Conservation (phyloP, 1,140 invertebrate species). For the Bombus confusus region DNA sequence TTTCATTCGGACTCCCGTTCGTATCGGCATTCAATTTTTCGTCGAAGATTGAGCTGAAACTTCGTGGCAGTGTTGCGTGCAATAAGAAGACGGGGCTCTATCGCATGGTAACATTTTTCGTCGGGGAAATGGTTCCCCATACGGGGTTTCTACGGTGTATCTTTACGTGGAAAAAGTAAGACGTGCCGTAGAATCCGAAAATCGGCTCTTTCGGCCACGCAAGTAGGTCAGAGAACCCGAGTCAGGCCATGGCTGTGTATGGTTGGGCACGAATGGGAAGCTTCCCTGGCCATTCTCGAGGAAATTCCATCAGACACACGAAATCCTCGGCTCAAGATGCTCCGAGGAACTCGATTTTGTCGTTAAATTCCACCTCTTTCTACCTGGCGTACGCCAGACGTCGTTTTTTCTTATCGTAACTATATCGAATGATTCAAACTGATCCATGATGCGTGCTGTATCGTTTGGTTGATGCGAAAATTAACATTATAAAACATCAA, state of each 20-base stretch:
- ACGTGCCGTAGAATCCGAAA: constrained; percentile 38
- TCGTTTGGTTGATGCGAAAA: background rate
- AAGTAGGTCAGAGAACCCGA: constrained; percentile 43
- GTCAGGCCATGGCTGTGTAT: background rate
- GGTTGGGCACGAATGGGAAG: constrained; percentile 44
- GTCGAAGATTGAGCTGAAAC: background rate
- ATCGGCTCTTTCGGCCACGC: constrained; percentile 29
- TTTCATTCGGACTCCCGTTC: background rate
- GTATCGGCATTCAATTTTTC: background rate
- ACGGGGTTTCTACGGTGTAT: constrained; percentile 24
- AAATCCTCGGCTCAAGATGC: constrained; percentile 47
- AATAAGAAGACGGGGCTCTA: background rate
- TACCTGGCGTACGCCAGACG: background rate
- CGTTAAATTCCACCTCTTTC: constrained; percentile 34
- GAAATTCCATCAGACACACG: constrained; percentile 52
- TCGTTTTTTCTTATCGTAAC: background rate
- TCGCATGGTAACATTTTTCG: background rate
- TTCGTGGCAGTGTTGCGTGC: background rate
- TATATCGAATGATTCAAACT: background rate
- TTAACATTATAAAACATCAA: too few species aligned
- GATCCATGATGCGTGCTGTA: too few species aligned
- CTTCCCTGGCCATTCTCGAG: constrained; percentile 44
- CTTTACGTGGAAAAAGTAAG: background rate
- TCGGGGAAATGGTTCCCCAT: background rate
- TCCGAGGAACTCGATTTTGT: constrained; percentile 27